Percentiles rank a stretch among this genome's conserved stretches.
These are phyloP conservation scores for Felis chaus DNA, from an alignment of 2,113 vertebrate genomes.

Conservation along the genomic window DNA sequence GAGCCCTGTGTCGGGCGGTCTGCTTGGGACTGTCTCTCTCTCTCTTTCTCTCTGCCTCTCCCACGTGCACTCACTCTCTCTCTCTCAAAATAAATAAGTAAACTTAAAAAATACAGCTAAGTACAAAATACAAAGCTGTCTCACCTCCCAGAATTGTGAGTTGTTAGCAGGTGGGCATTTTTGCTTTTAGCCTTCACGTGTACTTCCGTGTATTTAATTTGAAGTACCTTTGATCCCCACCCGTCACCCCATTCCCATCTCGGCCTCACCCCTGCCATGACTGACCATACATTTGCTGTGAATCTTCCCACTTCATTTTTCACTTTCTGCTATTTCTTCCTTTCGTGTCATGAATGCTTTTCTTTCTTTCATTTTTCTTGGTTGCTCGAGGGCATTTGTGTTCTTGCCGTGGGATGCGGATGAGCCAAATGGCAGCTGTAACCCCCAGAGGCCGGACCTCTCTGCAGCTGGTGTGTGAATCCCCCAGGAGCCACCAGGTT, in stretches of 20 bases:
- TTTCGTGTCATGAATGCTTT: not conserved
- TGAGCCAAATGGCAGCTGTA: not conserved
- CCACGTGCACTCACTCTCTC: too few relatives aligned
- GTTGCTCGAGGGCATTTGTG: not conserved
- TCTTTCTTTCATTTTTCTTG: not conserved
- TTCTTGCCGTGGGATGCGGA: not conserved
- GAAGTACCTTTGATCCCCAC: not conserved
- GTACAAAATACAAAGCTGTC: not conserved
- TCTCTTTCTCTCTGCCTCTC: too few relatives aligned
- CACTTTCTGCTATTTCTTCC: not conserved
- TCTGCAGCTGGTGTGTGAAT: not conserved
- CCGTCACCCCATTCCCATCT: not conserved
- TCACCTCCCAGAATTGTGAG: not conserved
- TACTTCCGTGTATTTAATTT: not conserved
- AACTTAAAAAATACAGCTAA: not conserved
- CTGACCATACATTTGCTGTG: not conserved
- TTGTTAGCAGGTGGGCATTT: not conserved
- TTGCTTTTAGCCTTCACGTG: not conserved
- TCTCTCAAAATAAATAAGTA: not conserved
- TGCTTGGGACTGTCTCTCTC: too few relatives aligned
- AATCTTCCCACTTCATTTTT: not conserved
- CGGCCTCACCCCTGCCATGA: not conserved
- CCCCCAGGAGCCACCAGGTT: not conserved
- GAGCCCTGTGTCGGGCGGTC: too few relatives aligned
- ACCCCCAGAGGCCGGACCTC: not conserved